Evolutionary conservation across 2,797 vertebrate species (phyloP), one percentile per base, ranked within the genome.

Genomic region (Takifugu rubripes): DNA sequence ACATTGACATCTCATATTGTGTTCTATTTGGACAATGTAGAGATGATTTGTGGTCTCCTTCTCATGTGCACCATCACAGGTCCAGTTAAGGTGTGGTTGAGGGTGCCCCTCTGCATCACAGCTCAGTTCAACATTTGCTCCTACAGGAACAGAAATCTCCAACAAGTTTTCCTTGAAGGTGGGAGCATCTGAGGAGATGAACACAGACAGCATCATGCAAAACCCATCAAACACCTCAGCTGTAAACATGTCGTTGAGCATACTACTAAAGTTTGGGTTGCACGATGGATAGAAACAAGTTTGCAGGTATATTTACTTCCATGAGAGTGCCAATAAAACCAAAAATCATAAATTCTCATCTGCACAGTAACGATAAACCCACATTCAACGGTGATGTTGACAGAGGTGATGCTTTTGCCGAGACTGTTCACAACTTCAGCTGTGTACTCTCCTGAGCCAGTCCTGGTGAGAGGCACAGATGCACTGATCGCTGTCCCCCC

Each of bases 341-440:
- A 29, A 29, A 29, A 29, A 7, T 29, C 4, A 5, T 29, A 29
- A 29, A 29, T 29, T 4, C 27, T 29, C 7, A 29, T 29, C 27
- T 29, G 4, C 4, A 5, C 7, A 7, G 27, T 29, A 29, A 29
- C 2, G 27, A 29, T 29, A 14, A 27, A 81, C 88, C 80, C 51
- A 88, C 88, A 86, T 81, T 81, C 66, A 2, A 87, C 8, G 42
- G 43, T 78, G 66, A 90, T 70, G 2, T 45, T 0, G 16, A 86
- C 16, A 5, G 10, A 9, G 5, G 21, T 15, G 9, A 0, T 50
- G 43, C 0, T 27, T 0, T 0, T 16, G n/a, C 68, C 69, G 1
- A 66, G 0, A 2, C 0, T 0, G 42, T 87, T 89, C 1, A 0
- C 0, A 40, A 29, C 14, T 40, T 7, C 5, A 33, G 45, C 51